Conservation (phyloP, 2,113 vertebrate genomes). For the Callopanchax toddi region DNA sequence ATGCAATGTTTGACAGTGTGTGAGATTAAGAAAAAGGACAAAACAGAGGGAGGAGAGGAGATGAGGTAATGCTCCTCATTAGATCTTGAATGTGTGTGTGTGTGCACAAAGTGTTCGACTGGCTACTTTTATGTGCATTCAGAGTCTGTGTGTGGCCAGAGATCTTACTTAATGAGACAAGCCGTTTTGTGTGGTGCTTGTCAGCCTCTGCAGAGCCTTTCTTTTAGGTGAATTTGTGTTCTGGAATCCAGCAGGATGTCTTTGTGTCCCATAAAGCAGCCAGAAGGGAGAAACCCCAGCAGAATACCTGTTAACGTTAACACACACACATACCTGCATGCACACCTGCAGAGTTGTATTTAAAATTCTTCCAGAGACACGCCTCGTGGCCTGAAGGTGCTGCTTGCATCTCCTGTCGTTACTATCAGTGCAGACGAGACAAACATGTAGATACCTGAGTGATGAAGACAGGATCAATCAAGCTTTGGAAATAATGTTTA, state of each 20-base stretch:
- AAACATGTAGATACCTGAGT: not conserved
- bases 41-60: constrained; percentile 50
- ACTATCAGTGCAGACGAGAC: not conserved
- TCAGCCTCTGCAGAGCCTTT: constrained; percentile 1
- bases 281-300: not conserved
- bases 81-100: constrained; percentile 28
- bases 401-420: not conserved
- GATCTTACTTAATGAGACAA: constrained; percentile 29
- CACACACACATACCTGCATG: not conserved
- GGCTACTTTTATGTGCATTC: not conserved
- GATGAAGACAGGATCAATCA: not conserved
- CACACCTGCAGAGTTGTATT: constrained; percentile 18
- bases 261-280: constrained; percentile 16
- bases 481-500: constrained; percentile 2
- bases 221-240: constrained; percentile 26
- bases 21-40: constrained; percentile 44
- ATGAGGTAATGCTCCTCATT: constrained; percentile 61
- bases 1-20: constrained; percentile 49
- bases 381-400: not conserved
- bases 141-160: constrained; percentile 30
- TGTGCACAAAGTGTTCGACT: not conserved
- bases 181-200: not conserved
- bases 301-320: not conserved
- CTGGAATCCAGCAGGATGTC: constrained; percentile 32
- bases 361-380: not conserved